Conservation (phyloP, 1,140 invertebrate genomes). For the Ips typographus region DNA sequence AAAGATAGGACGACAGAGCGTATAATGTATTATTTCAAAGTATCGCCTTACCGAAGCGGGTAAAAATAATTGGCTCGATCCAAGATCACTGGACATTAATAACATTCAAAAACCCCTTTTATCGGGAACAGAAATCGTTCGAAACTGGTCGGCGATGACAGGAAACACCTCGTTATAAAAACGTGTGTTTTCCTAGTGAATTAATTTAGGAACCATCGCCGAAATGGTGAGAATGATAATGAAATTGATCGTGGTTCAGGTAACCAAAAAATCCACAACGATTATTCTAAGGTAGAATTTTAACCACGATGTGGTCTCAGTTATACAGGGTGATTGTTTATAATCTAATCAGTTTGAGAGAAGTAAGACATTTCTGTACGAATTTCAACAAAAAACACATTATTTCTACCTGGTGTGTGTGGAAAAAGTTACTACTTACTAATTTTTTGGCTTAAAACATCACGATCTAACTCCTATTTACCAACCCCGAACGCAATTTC, state of each 20-base stretch:
- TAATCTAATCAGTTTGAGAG: too few relatives aligned
- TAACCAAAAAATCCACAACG: too few relatives aligned
- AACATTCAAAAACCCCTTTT: constrained; percentile 2
- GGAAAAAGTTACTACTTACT: too few relatives aligned
- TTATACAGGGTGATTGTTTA: too few relatives aligned
- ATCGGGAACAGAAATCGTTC: not conserved
- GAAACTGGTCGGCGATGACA: constrained; percentile 1
- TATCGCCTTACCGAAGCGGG: constrained; percentile 1
- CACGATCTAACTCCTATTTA: too few relatives aligned
- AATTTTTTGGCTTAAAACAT: too few relatives aligned
- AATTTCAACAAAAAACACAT: too few relatives aligned
- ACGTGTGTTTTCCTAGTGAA: constrained; percentile 1
- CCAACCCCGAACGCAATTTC: too few relatives aligned
- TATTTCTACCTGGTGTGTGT: too few relatives aligned
- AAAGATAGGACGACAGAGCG: not conserved
- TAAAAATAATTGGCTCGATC: not conserved
- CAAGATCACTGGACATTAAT: constrained; percentile 1
- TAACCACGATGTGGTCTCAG: too few relatives aligned
- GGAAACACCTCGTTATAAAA: constrained; percentile 1
- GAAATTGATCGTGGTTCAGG: not conserved
- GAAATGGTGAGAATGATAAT: constrained; percentile 4
- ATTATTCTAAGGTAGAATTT: too few relatives aligned
- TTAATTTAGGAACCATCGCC: not conserved
- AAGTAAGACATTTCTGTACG: too few relatives aligned
- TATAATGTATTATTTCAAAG: constrained; percentile 2